Base-by-base conservation (phyloP, 2,113 vertebrate genomes). In the Mystacornis crossleyi region DNA sequence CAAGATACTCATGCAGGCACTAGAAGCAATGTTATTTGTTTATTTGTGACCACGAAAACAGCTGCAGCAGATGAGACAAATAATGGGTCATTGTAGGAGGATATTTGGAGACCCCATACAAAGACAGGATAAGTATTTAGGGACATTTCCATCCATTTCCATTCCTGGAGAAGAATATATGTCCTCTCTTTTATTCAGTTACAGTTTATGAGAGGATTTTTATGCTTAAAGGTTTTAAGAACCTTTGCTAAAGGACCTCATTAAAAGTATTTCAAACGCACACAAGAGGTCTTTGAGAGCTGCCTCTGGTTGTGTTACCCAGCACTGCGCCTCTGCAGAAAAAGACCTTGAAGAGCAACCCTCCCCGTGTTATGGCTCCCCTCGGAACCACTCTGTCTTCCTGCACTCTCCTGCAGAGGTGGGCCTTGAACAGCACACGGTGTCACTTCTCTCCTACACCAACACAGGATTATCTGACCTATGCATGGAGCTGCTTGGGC, bases 281-380 rank as follows among this genome's bases (percentile, higher is more conserved):
- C 42, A 53, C 1, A 20, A 55, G 12, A 75, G 25, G 48, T 20
- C 18, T 55, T 11, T 38, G 36, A 89, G 31, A 51, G 31, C 18
- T 55, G 48, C 48, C 57, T 70, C 19, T 1, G 2, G 10, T 25
- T 65, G 48, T 58, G 36, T 53, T 42, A 53, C 25, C 18, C n/a
- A 72, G 25, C 57, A 10, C n/a, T 65, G 50, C 2, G 0, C 31
- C 34, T 58, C 33, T 47, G 20, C 67, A 73, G 64, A 81, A 5
- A 69, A 71, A 45, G 33, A 43, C 8, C 20, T 21, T 16, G 47
- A 31, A 18, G 0, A 3, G 20, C 26, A 73, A 33, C 18, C 20
- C 34, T 15, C 23, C 14, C 18, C 0, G 0, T 26, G 31, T 1
- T 29, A 18, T 34, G n/a, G 15, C 11, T 66, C 40, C 54, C 55